Evolutionary conservation across 1,140 invertebrate species (phyloP), one percentile per base, ranked within the genome.

Genomic region (Theocolax elegans): DNA sequence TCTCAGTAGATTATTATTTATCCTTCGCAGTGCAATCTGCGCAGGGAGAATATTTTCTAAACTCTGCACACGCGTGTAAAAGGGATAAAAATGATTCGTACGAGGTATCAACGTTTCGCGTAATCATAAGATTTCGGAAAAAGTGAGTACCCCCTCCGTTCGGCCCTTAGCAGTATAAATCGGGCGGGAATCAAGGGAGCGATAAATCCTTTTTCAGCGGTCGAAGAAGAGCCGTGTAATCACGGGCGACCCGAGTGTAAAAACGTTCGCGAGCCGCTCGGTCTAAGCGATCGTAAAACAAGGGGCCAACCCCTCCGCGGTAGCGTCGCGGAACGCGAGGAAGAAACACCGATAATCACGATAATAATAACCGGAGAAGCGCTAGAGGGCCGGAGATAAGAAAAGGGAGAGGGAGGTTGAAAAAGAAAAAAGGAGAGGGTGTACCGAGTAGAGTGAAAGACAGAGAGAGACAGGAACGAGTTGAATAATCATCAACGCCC

Each of bases 261-360:
- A 65, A 42, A 21, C 54, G 15, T 15, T 40, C 17, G 17, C n/a
- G 10, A 35, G 21, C 2, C 21, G 15, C 29, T 17, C 12, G 23
- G 44, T 23, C 59, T 48, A 63, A 63, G 42, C 65, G 65, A 67
- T 67, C 65, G 65, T 67, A 59, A 67, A 67, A 59, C 27, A 48
- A 58, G 12, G 54, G 65, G 8, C 42, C 65, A 67, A 67, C 65
- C 65, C 65, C 65, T 59, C 42, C 21, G 31, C 17, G 42, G n/a
- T 44, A 21, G 35, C 56, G 12, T 31, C 13, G 53, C 29, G 25
- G 29, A 38, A 12, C 10, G 9, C 12, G 10, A 59, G 56, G 10
- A n/a, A 27, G 19, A 27, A 40, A 60, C 58, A 19, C 40, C 51
- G 40, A 67, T 67, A 17, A 67, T 67, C 25, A 67, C 35, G 44